Base-by-base conservation (phyloP, 2,888 invertebrate genomes). In the Cheilosia urbana region DNA sequence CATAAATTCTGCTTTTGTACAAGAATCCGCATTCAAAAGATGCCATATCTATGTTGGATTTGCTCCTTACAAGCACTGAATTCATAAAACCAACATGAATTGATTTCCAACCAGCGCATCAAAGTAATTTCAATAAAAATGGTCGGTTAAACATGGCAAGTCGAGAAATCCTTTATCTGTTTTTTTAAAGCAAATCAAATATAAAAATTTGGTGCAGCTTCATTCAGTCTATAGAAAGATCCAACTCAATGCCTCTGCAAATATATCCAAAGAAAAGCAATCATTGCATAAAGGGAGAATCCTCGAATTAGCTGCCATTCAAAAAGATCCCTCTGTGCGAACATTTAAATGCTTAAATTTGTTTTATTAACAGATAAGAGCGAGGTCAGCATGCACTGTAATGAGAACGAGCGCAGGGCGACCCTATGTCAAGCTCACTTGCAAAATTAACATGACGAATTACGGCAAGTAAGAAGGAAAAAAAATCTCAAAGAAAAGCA, bases 311-410 rank as follows among this genome's bases (percentile, higher is more conserved):
- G 65, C 57, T 51, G 27, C 34, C 30, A 55, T 53, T 42, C 34
- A 68, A 60, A 30, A 24, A 13, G 27, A n/a, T 37, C 13, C 51
- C 51, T 47, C 19, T 62, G 30, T 42, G 51, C 42, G 53, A 47
- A 19, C 34, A 21, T 27, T 47, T 34, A 47, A 17, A 27, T 65
- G 60, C 79, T 42, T 42, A 0, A 1, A 42, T n/a, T 27, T 27
- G 6, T 27, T 5, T 27, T 19, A 73, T 73, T 71, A 65, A 76
- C 63, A 63, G 76, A 76, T 69, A 57, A 34, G 47, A 76, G 51
- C 19, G 62, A 58, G 76, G 81, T 81, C 76, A 69, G 69, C 49
- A 69, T 63, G 40, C 51, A 75, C 76, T 58, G 69, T 69, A 37
- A 69, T 81, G 55, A 75, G 47, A 49, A 62, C 27, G 37, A 66